These are phyloP conservation scores for Parazoanthus swiftii DNA, from an alignment of 92 coral and sea anemone species.

Conservation along the genomic window DNA sequence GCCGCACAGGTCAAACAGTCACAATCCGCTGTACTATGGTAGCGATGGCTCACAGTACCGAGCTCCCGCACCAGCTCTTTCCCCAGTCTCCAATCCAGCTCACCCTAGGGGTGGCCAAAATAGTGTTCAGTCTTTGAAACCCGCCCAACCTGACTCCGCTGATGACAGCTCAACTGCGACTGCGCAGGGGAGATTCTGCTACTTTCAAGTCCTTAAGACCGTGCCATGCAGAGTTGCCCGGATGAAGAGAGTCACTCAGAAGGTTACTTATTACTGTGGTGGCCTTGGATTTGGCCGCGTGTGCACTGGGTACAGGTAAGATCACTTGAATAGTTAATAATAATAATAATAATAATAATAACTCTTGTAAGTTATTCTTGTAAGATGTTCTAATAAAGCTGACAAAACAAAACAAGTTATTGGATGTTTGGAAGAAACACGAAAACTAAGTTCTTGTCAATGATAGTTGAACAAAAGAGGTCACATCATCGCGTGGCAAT, in stretches of 20 bases:
- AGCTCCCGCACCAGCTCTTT: slow-evolving; percentile 23
- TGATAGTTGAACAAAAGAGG: too few relatives aligned
- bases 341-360: too few relatives aligned
- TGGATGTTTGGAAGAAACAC: too few relatives aligned
- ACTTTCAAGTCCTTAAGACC: slow-evolving; percentile 64
- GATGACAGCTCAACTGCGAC: slow-evolving; percentile 11
- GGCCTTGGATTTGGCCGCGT: slow-evolving; percentile 45
- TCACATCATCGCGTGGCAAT: too few relatives aligned
- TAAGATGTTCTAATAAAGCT: too few relatives aligned
- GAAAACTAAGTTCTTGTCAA: too few relatives aligned
- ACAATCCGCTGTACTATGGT: slow-evolving; percentile 11
- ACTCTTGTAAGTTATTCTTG: too few relatives aligned
- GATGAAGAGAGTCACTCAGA: slow-evolving; percentile 59
- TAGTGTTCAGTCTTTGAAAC: background rate
- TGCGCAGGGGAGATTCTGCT: slow-evolving; percentile 62
- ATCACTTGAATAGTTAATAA: background rate
- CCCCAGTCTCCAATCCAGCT: background rate
- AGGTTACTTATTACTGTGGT: slow-evolving; percentile 68
- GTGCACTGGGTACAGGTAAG: slow-evolving; percentile 76
- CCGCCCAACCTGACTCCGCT: background rate
- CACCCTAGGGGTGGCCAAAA: background rate
- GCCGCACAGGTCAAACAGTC: background rate
- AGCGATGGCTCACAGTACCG: slow-evolving; percentile 12
- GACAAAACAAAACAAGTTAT: too few relatives aligned
- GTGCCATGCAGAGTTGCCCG: slow-evolving; percentile 77